phyloP scores from a whole-genome alignment of 1,140 invertebrate genomes.

The Paraescarpia echinospica region DNA sequence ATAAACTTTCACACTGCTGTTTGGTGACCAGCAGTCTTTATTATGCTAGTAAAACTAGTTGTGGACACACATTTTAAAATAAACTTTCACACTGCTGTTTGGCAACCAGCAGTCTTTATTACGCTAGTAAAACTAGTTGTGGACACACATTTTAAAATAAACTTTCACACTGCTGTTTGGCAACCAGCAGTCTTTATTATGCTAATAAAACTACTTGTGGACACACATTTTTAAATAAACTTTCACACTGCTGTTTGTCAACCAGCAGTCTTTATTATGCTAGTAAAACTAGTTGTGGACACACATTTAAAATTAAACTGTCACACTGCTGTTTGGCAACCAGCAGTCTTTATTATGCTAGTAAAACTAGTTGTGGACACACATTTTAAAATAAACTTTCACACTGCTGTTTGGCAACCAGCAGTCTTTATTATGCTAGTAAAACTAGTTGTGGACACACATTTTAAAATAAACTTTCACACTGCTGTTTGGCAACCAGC shows the following conservation, averaged over 20 bases:
- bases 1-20: background rate
- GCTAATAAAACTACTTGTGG: background rate
- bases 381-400: background rate
- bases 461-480: background rate
- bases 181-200: background rate
- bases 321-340: background rate
- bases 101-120: background rate
- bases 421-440: background rate
- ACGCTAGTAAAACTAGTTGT: background rate
- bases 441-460: background rate
- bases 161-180: background rate
- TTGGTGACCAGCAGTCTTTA: background rate
- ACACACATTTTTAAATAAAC: background rate
- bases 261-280: background rate
- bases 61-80: background rate
- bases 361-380: background rate
- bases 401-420: background rate
- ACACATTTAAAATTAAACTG: background rate
- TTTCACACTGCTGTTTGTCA: background rate
- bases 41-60: background rate
- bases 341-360: background rate
- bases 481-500: background rate
- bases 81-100: background rate
- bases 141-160: background rate
- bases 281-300: background rate